phyloP scores from a whole-genome alignment of 2,888 invertebrate genomes.

The Monoplex corrugatus region DNA sequence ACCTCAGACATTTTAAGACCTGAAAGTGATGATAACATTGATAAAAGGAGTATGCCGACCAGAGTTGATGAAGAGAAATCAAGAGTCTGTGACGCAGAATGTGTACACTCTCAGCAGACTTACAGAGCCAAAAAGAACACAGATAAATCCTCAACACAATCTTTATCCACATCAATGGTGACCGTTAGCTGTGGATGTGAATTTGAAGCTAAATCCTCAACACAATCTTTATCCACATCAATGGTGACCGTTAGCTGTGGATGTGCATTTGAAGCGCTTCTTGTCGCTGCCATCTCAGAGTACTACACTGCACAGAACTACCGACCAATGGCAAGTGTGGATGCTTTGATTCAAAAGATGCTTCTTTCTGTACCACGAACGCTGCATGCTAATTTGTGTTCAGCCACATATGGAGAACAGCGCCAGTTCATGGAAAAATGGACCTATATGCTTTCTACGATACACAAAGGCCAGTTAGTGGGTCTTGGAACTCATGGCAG shows the following conservation, averaged over 20 bases:
- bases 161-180: background rate
- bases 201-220: slow-evolving; percentile 61
- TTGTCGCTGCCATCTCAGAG: slow-evolving; percentile 53
- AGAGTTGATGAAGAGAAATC: background rate
- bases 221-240: background rate
- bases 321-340: slow-evolving; percentile 35
- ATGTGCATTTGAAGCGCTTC: slow-evolving; percentile 64
- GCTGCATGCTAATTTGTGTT: slow-evolving; percentile 53
- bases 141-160: background rate
- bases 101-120: background rate
- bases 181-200: slow-evolving; percentile 60
- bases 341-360: slow-evolving; percentile 54
- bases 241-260: slow-evolving; percentile 56
- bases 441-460: slow-evolving; percentile 19
- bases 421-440: slow-evolving; percentile 45
- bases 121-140: background rate
- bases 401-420: background rate
- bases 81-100: background rate
- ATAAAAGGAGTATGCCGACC: background rate
- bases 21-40: background rate
- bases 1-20: background rate
- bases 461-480: background rate
- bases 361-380: slow-evolving; percentile 56
- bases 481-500: slow-evolving; percentile 46
- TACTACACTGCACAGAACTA: slow-evolving; percentile 44